Conservation (phyloP, 2,113 vertebrate genomes). For the Semicossyphus pulcher region DNA sequence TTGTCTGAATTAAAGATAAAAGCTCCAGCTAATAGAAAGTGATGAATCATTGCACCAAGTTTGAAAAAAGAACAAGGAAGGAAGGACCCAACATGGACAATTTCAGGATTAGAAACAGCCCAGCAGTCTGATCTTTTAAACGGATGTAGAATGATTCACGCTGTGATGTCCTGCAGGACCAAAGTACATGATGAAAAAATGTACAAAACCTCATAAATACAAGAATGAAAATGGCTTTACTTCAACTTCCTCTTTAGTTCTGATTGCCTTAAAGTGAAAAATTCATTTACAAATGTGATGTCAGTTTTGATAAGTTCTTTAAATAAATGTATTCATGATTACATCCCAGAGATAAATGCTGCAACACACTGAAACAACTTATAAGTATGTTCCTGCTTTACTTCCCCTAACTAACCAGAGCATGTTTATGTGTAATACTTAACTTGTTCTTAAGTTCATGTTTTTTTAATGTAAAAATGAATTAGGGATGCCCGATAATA, state of each 20-base stretch:
- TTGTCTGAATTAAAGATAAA: conserved; percentile 11
- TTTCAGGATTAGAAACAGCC: conserved; percentile 37
- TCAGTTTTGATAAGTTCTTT: too few species aligned
- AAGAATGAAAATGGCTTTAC: conserved; percentile 16
- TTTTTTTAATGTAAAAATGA: neutral
- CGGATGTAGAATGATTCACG: conserved; percentile 38
- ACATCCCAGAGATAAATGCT: neutral
- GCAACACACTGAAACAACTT: neutral
- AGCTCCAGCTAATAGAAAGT: conserved; percentile 18
- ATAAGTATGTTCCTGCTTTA: neutral
- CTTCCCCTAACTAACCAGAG: neutral
- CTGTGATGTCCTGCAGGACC: conserved; percentile 7
- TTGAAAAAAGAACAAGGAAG: conserved; percentile 1
- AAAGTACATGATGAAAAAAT: conserved; percentile 18
- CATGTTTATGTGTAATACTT: neutral
- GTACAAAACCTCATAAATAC: neutral
- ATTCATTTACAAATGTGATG: conserved; percentile 21
- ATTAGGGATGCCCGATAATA: too few species aligned
- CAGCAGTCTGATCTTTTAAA: conserved; percentile 11
- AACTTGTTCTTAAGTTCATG: neutral
- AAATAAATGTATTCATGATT: conserved; percentile 16
- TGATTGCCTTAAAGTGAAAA: neutral
- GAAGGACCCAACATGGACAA: conserved; percentile 8
- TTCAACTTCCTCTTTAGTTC: conserved; percentile 8
- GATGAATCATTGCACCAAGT: conserved; percentile 9